Conservation (phyloP, 2,797 vertebrate genomes). For the Halcyon leucocephala region DNA sequence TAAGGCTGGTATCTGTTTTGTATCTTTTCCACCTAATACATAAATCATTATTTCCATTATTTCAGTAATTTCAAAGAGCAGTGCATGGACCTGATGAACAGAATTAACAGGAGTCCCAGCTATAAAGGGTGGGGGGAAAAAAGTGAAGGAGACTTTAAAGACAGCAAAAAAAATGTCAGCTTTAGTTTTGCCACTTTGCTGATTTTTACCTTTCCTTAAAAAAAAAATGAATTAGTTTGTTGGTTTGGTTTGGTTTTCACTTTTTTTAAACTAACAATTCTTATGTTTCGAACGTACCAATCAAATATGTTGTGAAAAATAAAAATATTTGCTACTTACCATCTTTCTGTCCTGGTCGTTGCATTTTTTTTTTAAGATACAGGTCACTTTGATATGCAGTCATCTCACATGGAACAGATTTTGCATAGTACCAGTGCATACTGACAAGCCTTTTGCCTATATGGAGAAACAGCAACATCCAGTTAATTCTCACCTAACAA, state of each 20-base stretch:
- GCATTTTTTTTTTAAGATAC: neutral
- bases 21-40: neutral
- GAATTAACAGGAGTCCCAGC: neutral
- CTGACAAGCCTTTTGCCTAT: neutral
- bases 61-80: neutral
- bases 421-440: neutral
- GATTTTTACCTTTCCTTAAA: neutral
- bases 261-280: neutral
- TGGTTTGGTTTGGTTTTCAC: neutral
- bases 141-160: neutral
- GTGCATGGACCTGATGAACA: neutral
- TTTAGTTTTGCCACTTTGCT: neutral
- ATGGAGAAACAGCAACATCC: neutral
- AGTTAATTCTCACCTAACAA: neutral
- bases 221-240: neutral
- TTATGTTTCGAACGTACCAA: neutral
- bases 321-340: neutral
- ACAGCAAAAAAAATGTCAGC: neutral
- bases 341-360: neutral
- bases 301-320: neutral
- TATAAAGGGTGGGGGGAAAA: rapidly evolving
- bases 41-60: neutral
- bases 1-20: neutral
- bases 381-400: neutral
- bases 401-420: neutral